Evolutionary conservation across 2,888 invertebrate genomes (phyloP).

Genomic region (Mythimna albipuncta): DNA sequence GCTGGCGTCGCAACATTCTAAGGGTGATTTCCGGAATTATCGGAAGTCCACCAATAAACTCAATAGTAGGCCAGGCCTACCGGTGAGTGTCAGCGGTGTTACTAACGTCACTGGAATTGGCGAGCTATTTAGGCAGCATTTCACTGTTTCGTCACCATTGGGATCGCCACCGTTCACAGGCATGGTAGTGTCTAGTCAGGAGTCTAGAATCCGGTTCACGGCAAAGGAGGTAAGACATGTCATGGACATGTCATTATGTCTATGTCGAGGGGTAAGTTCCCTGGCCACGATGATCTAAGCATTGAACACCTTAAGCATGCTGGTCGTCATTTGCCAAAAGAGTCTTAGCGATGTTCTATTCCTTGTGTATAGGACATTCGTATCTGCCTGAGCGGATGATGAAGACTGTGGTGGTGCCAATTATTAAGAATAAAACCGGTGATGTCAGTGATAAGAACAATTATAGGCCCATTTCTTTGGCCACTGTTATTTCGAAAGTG

Average conservation of each 20-base stretch:
- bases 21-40: background rate
- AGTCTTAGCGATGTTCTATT: constrained; percentile 1
- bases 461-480: too few relatives aligned
- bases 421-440: background rate
- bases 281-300: background rate
- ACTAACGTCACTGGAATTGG: too few relatives aligned
- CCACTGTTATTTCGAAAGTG: too few relatives aligned
- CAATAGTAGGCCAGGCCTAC: background rate
- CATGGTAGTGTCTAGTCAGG: background rate
- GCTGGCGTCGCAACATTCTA: background rate
- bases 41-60: background rate
- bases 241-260: constrained; percentile 1
- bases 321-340: background rate
- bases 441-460: too few relatives aligned
- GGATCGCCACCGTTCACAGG: background rate
- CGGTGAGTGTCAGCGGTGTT: too few relatives aligned
- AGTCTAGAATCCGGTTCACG: background rate
- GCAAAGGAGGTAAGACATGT: background rate
- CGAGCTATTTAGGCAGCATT: background rate
- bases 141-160: background rate
- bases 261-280: background rate
- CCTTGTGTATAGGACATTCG: background rate
- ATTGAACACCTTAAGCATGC: too few relatives aligned
- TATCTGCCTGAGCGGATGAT: constrained; percentile 1
- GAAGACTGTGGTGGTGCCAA: constrained; percentile 1